These are phyloP conservation scores for Acleris laterana DNA, from an alignment of 2,888 invertebrate genomes.

Conservation along the genomic window DNA sequence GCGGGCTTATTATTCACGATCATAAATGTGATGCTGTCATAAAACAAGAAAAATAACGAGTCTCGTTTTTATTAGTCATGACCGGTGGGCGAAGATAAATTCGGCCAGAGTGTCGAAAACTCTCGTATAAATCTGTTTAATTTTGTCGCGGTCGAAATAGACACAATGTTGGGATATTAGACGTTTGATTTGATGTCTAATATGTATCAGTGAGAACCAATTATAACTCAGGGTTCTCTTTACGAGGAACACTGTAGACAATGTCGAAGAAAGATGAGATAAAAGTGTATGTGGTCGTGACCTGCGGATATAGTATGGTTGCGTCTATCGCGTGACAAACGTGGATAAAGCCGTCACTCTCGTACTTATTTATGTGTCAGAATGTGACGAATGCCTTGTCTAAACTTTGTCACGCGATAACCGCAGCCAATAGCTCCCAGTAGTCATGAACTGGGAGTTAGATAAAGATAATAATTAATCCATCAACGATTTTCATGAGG, in stretches of 20 bases:
- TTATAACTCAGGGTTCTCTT: background rate
- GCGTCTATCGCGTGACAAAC: no score
- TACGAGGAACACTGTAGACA: background rate
- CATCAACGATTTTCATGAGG: no score
- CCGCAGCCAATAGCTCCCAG: no score
- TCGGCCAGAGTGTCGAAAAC: constrained; percentile 43
- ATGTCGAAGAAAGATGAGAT: no score
- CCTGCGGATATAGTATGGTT: no score
- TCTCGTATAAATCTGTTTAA: constrained; percentile 37
- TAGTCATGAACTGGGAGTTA: no score
- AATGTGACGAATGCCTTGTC: no score
- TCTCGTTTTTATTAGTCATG: constrained; percentile 48
- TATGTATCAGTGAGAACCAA: background rate
- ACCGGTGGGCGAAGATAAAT: constrained; percentile 48
- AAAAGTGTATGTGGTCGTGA: no score
- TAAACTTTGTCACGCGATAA: no score
- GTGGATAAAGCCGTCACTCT: no score
- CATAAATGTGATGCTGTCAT: constrained; percentile 55
- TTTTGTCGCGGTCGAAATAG: constrained; percentile 24
- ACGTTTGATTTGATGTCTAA: constrained; percentile 7
- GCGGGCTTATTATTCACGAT: constrained; percentile 53
- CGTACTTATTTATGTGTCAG: no score
- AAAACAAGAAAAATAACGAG: constrained; percentile 59
- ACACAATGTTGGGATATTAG: constrained; percentile 17
- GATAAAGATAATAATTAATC: no score